These are phyloP conservation scores for Ischnus inquisitorius DNA, from an alignment of 2,888 invertebrate genomes.

Conservation along the genomic window DNA sequence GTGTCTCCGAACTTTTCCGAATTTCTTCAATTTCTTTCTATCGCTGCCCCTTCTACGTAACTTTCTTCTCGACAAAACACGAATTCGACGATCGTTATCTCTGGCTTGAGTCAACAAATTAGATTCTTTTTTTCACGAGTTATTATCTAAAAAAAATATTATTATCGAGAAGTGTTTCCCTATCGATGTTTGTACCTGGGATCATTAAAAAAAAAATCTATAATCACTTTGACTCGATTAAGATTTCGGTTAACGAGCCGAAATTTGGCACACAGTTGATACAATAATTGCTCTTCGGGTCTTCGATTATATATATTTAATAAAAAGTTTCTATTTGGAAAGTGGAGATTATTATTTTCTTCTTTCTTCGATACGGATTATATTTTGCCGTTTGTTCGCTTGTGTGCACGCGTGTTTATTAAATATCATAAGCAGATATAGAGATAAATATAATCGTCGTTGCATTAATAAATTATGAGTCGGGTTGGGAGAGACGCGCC, in stretches of 20 bases:
- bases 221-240: neutral
- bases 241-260: neutral
- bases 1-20: neutral
- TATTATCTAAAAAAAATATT: neutral
- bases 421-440: slow-evolving; percentile 56
- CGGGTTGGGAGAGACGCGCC: slow-evolving; percentile 77
- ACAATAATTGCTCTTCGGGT: neutral
- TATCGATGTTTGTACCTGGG: neutral
- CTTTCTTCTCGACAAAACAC: neutral
- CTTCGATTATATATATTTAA: neutral
- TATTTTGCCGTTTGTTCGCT: neutral
- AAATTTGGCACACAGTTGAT: slow-evolving; percentile 1
- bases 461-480: slow-evolving; percentile 81
- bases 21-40: neutral
- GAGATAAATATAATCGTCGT: slow-evolving; percentile 65
- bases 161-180: neutral
- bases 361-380: neutral
- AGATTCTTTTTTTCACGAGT: neutral
- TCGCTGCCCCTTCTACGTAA: neutral
- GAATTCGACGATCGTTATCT: neutral
- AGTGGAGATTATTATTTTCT: neutral
- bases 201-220: neutral
- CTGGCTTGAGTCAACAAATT: neutral
- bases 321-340: neutral
- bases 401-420: slow-evolving; percentile 13